Conservation (phyloP, 2,888 invertebrate species). For the Acanthosoma haemorrhoidale region DNA sequence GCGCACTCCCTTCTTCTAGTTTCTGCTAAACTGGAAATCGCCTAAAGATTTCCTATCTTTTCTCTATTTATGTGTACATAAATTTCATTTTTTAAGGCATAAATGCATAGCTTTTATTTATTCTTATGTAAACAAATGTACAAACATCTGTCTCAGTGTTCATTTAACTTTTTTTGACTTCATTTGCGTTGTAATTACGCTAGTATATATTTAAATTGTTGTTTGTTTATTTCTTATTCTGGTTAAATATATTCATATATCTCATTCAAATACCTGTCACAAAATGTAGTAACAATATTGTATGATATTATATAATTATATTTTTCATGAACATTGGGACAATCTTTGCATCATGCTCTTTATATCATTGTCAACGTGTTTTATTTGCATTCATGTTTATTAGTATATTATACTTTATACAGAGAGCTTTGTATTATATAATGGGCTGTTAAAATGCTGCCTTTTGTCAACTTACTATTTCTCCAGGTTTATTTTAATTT, state of each 20-base stretch:
- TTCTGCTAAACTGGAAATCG: constrained; percentile 24
- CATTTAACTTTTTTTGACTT: too few relatives aligned
- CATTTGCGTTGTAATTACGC: too few relatives aligned
- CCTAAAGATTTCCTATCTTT: constrained; percentile 11
- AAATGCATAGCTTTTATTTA: background rate
- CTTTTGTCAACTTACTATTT: background rate
- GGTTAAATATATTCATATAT: too few relatives aligned
- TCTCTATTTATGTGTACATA: constrained; percentile 25
- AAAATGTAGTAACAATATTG: too few relatives aligned
- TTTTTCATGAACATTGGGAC: background rate
- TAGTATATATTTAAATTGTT: too few relatives aligned
- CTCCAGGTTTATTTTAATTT: background rate
- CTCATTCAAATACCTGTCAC: too few relatives aligned
- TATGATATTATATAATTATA: too few relatives aligned
- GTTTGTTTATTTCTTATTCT: too few relatives aligned
- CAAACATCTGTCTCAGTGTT: background rate
- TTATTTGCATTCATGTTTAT: constrained; percentile 1
- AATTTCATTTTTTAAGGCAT: constrained; percentile 20
- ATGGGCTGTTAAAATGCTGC: constrained; percentile 8
- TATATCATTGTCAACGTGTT: background rate
- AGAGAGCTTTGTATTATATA: constrained; percentile 23
- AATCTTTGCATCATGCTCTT: constrained; percentile 5
- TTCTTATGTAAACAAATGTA: too few relatives aligned
- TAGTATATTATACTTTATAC: constrained; percentile 4
- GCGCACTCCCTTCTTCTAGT: constrained; percentile 18